Percentiles rank a stretch among this genome's conserved stretches.
phyloP scores from a whole-genome alignment of 1,140 invertebrate genomes.

The Metaphire vulgaris region DNA sequence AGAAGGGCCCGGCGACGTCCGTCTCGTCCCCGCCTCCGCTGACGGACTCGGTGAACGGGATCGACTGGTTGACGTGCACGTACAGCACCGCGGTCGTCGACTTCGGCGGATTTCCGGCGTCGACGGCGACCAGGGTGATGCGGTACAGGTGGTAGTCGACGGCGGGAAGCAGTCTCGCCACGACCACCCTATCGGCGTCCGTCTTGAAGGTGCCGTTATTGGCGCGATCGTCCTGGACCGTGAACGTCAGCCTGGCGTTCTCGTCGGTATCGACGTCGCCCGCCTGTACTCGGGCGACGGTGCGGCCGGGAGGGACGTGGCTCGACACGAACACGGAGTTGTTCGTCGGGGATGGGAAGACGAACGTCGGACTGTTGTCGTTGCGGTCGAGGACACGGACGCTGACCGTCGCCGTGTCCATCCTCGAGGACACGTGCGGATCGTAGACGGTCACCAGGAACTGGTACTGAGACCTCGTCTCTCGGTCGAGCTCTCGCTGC shows the following conservation, averaged over 20 bases:
- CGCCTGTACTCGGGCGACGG: neutral
- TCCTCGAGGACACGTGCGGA: slow-evolving; percentile 51
- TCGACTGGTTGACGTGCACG: slow-evolving; percentile 3
- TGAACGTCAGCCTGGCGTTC: slow-evolving; percentile 4
- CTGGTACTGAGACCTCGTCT: slow-evolving; percentile 49
- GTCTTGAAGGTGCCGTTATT: no score
- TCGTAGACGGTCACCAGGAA: slow-evolving; percentile 64
- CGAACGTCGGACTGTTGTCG: slow-evolving; percentile 80
- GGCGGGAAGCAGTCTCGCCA: no score
- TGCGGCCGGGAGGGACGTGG: slow-evolving; percentile 54
- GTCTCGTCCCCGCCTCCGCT: no score
- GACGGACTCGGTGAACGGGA: slow-evolving; percentile 10
- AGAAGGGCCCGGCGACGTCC: no score
- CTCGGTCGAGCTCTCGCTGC: slow-evolving; percentile 19
- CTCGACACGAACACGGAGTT: slow-evolving; percentile 51
- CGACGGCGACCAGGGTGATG: neutral
- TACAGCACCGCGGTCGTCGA: neutral
- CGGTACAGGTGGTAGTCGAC: no score
- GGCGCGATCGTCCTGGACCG: slow-evolving; percentile 4
- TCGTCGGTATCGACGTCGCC: neutral
- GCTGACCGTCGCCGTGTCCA: slow-evolving; percentile 37
- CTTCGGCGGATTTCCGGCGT: neutral
- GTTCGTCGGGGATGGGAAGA: slow-evolving; percentile 26
- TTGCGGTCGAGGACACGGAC: slow-evolving; percentile 77
- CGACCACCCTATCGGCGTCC: no score